Percentiles rank a stretch among this genome's conserved stretches.
phyloP scores from a whole-genome alignment of 2,888 invertebrate genomes.

The Vesta saturnalis region DNA sequence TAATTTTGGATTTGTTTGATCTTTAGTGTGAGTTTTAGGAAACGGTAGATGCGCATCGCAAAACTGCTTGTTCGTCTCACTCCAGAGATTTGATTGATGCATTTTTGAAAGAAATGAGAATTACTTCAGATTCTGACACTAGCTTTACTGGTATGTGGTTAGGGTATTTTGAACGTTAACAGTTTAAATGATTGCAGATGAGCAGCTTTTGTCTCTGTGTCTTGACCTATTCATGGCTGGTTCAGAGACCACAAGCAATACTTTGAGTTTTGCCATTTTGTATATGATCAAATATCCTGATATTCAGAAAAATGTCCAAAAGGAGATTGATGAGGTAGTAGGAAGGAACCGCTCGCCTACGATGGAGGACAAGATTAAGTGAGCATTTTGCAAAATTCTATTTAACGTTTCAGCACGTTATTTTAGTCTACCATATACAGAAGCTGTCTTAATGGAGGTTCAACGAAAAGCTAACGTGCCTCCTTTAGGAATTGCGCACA shows the following conservation, averaged over 20 bases:
- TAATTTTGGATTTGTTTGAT: neutral
- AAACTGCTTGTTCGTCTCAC: conserved; percentile 59
- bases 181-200: conserved; percentile 48
- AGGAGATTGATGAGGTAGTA: conserved; percentile 69
- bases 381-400: conserved; percentile 18
- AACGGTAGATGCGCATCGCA: conserved; percentile 66
- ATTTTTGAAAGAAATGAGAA: conserved; percentile 69
- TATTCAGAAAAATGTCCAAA: conserved; percentile 67
- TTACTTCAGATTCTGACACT: conserved; percentile 61
- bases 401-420: neutral
- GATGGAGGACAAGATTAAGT: conserved; percentile 67
- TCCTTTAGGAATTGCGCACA: conserved; percentile 67
- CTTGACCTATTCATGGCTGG: conserved; percentile 77
- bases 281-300: conserved; percentile 68
- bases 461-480: conserved; percentile 65
- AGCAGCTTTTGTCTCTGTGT: conserved; percentile 64
- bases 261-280: conserved; percentile 69
- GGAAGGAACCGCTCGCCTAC: conserved; percentile 67
- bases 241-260: conserved; percentile 75
- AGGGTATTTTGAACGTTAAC: neutral
- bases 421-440: conserved; percentile 59
- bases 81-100: conserved; percentile 73
- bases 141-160: conserved; percentile 57
- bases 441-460: conserved; percentile 64
- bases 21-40: conserved; percentile 59